These are phyloP conservation scores for Nowickia ferox DNA, from an alignment of 2,888 invertebrate species.

Conservation along the genomic window DNA sequence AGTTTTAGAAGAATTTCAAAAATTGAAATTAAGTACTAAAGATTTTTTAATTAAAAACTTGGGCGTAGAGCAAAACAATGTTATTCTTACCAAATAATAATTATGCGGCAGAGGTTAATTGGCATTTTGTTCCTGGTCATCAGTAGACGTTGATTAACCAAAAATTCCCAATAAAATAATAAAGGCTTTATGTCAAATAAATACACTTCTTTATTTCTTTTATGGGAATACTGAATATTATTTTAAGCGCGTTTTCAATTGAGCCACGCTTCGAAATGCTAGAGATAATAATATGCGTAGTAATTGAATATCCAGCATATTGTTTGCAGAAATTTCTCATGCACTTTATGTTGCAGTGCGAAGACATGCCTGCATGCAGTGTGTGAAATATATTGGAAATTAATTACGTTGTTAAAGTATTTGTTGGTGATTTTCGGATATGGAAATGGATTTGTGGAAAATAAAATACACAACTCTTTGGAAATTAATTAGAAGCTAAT, in stretches of 20 bases:
- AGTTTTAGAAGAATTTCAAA: neutral
- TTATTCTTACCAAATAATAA: too few relatives aligned
- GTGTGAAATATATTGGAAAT: conserved; percentile 38
- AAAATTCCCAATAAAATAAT: too few relatives aligned
- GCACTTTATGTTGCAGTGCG: conserved; percentile 16
- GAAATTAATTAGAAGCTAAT: too few relatives aligned
- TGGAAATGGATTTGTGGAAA: neutral
- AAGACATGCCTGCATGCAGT: neutral
- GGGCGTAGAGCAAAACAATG: too few relatives aligned
- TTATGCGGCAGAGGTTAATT: too few relatives aligned
- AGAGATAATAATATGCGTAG: conserved; percentile 48
- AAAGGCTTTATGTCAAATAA: too few relatives aligned
- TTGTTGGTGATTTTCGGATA: conserved; percentile 32
- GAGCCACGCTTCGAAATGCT: neutral
- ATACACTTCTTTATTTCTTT: too few relatives aligned
- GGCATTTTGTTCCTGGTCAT: too few relatives aligned
- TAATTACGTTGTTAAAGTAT: conserved; percentile 36
- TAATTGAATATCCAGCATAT: conserved; percentile 35
- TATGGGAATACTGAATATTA: neutral
- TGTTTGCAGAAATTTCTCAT: conserved; percentile 37
- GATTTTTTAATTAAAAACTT: too few relatives aligned
- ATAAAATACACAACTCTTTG: neutral
- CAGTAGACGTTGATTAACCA: too few relatives aligned
- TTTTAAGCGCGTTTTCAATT: neutral
- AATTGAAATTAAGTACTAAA: neutral